These are phyloP conservation scores for Brachypteracias leptosomus DNA, from an alignment of 2,113 vertebrate genomes.

Conservation along the genomic window DNA sequence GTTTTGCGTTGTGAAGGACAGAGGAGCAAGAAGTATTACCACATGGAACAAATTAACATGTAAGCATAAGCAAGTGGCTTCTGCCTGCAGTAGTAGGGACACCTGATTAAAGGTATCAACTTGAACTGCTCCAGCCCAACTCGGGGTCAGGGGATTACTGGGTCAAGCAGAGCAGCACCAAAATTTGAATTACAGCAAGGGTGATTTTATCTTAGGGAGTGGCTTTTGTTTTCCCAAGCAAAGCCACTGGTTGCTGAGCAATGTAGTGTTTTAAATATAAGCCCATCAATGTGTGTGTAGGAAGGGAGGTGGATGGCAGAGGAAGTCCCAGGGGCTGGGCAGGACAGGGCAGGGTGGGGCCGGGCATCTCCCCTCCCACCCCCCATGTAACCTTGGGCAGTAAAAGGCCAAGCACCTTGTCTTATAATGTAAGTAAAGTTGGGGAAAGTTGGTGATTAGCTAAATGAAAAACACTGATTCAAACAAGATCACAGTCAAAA, in stretches of 20 bases:
- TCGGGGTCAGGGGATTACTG: neutral
- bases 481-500: rapidly evolving
- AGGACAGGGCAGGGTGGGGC: too few species aligned
- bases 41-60: neutral
- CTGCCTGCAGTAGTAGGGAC: neutral
- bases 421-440: neutral
- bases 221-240: neutral
- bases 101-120: neutral
- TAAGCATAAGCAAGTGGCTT: neutral
- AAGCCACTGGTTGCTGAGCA: neutral
- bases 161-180: neutral
- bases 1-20: neutral
- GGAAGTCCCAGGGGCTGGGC: neutral
- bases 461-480: neutral
- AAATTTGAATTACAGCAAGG: rapidly evolving
- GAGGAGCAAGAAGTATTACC: conserved; percentile 7
- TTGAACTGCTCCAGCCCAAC: neutral
- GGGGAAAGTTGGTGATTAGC: neutral
- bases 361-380: too few species aligned
- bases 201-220: neutral
- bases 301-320: neutral
- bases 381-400: too few species aligned
- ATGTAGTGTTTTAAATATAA: neutral
- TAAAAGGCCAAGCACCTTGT: neutral
- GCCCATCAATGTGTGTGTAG: neutral